Percentiles rank a stretch among this genome's conserved stretches.
phyloP scores from a whole-genome alignment of 2,113 vertebrate species.

The Arvicanthis niloticus region DNA sequence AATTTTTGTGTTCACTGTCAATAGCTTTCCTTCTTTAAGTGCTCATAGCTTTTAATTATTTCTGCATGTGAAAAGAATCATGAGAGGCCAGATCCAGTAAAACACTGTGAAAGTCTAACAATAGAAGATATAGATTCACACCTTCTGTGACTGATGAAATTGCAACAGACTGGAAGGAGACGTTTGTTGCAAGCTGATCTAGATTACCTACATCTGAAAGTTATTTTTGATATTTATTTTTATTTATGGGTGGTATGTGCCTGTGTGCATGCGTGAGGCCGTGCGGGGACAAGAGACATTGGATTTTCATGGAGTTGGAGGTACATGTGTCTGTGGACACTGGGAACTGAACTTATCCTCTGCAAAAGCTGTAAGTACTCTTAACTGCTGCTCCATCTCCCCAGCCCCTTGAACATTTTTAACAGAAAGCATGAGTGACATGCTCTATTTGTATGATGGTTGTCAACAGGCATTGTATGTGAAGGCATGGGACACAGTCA shows the following conservation, averaged over 20 bases:
- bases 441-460: too few relatives aligned
- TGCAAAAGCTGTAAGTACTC: neutral
- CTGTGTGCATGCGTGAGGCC: neutral
- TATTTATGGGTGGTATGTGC: neutral
- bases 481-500: neutral
- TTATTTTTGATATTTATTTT: neutral
- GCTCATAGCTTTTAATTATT: neutral
- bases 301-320: neutral
- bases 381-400: neutral
- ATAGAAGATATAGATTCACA: constrained; percentile 9
- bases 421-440: neutral
- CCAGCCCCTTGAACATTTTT: neutral
- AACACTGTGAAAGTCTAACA: neutral
- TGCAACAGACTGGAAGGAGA: neutral
- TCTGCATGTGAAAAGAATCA: neutral
- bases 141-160: neutral
- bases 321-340: neutral
- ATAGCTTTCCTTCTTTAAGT: constrained; percentile 12
- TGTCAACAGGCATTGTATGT: neutral
- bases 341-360: neutral
- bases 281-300: neutral
- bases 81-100: neutral
- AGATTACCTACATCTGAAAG: neutral
- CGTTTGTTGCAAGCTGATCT: neutral
- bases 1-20: neutral